Base-by-base conservation (phyloP, 1,140 invertebrate species). In the Drosophila quadrilineata region DNA sequence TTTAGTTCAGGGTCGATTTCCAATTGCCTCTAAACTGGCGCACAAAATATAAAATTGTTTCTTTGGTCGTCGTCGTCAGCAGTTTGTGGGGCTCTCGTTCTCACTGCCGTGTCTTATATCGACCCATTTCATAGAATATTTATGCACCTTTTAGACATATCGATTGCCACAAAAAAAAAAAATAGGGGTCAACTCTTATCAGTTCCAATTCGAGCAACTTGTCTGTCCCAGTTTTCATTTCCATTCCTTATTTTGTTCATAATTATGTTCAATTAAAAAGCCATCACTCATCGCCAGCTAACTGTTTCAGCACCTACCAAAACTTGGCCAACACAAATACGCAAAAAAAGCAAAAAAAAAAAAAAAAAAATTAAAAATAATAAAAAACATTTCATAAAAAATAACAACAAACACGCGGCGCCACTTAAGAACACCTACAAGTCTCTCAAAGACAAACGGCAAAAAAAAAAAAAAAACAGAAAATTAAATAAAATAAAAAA, bases 231-330 rank as follows among this genome's bases (percentile, higher is more conserved):
- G 24, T 70, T 53, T 53, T 70, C 40, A 26, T 10, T 28, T 43
- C 12, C n/a, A n/a, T n/a, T n/a, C n/a, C n/a, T n/a, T n/a, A 31
- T 17, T n/a, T 1, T 12, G 19, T 38, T 36, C 43, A 26, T 56
- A 64, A 79, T 80, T 79, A 75, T 66, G 56, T 59, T 40, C 75
- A 75, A 80, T 79, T 75, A 79, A 79, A 79, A 75, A 50, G n/a
- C 75, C 80, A 79, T 79, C 75, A 80, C 49, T 79, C 75, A 75
- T 28, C 28, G 31, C n/a, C 40, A 41, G 67, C 53, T 29, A 79
- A 66, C 66, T 65, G 59, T 36, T 74, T 70, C 59, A 64, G 57
- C 59, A 24, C 70, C 16, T 14, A 35, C 49, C n/a, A n/a, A 45
- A 54, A 45, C 26, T 17, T 50, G 48, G 54, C 54, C 36, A 46